Conservation (phyloP, 1,140 invertebrate species). For the Drosophila watanabei region DNA sequence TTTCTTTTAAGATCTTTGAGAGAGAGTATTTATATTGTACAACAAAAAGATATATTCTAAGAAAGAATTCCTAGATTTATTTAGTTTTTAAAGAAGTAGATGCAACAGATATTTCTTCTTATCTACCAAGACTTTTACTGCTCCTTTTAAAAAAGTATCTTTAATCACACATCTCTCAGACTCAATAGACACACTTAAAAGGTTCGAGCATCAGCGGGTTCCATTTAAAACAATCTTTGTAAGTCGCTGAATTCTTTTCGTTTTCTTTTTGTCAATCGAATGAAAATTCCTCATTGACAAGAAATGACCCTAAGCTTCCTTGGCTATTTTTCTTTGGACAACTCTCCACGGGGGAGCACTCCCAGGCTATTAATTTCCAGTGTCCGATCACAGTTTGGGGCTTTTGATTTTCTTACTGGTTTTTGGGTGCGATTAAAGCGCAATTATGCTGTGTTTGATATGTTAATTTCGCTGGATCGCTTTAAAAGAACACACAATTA, state of each 20-base stretch:
- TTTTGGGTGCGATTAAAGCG: constrained; percentile 71
- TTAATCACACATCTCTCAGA: not conserved
- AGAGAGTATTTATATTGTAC: not conserved
- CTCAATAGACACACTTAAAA: constrained; percentile 11
- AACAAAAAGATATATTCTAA: not conserved
- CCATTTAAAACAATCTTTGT: constrained; percentile 34
- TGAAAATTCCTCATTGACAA: constrained; percentile 23
- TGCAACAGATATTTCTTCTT: not conserved
- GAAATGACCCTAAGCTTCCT: constrained; percentile 36
- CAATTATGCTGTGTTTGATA: constrained; percentile 84
- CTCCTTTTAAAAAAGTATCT: not conserved
- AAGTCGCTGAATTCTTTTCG: not conserved
- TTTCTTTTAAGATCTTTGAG: not conserved
- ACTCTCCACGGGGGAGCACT: constrained; percentile 24
- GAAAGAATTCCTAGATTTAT: not conserved
- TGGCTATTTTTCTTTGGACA: constrained; percentile 25
- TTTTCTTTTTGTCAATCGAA: not conserved
- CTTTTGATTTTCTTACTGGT: constrained; percentile 46
- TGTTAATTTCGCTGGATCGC: constrained; percentile 69
- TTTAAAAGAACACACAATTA: constrained; percentile 68
- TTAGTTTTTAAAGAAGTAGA: not conserved
- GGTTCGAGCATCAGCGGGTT: not conserved
- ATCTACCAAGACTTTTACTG: not conserved
- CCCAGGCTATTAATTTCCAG: constrained; percentile 33
- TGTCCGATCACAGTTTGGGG: constrained; percentile 21